A percentile compares a stretch with the other conserved stretches of the same genome.
Conservation (phyloP, 2,797 vertebrate genomes). For the Bradypus variegatus region DNA sequence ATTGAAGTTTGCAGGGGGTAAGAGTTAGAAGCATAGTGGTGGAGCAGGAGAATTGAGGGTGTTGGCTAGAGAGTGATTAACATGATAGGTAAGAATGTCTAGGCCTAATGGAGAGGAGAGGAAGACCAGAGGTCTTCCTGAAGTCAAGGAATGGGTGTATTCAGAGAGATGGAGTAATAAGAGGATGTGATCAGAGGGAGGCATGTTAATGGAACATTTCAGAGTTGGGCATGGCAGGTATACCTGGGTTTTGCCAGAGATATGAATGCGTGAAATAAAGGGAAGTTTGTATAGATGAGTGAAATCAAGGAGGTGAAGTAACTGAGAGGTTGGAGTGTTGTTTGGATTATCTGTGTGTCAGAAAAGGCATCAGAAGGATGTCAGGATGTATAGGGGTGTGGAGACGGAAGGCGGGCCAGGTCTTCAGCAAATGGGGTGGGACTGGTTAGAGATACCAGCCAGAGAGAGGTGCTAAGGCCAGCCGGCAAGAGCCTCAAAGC, state of each 20-base stretch:
- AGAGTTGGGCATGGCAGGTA: not conserved
- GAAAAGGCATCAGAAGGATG: slow-evolving; percentile 15
- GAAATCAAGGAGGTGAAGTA: not conserved
- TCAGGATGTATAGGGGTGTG: not conserved
- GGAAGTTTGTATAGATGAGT: slow-evolving; percentile 14
- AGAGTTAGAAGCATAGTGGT: not conserved
- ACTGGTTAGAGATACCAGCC: not conserved
- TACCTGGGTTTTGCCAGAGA: slow-evolving; percentile 5
- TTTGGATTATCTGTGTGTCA: not conserved
- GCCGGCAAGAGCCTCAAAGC: not conserved
- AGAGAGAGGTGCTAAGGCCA: not conserved
- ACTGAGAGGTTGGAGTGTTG: not conserved
- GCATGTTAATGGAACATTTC: slow-evolving; percentile 6
- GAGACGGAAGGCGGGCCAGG: not conserved
- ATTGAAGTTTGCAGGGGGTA: not conserved
- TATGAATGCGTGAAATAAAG: not conserved
- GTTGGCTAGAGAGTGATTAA: not conserved
- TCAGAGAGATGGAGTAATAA: not conserved
- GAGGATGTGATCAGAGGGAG: slow-evolving; percentile 9
- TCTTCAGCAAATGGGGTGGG: not conserved
- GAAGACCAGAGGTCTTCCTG: not conserved
- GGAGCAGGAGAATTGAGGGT: not conserved
- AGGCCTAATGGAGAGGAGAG: not conserved
- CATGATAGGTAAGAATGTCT: not conserved
- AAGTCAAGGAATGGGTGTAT: not conserved